A percentile compares a stretch with the other conserved stretches of the same genome.
Conservation (phyloP, 2,113 vertebrate genomes). For the Okapia johnstoni region DNA sequence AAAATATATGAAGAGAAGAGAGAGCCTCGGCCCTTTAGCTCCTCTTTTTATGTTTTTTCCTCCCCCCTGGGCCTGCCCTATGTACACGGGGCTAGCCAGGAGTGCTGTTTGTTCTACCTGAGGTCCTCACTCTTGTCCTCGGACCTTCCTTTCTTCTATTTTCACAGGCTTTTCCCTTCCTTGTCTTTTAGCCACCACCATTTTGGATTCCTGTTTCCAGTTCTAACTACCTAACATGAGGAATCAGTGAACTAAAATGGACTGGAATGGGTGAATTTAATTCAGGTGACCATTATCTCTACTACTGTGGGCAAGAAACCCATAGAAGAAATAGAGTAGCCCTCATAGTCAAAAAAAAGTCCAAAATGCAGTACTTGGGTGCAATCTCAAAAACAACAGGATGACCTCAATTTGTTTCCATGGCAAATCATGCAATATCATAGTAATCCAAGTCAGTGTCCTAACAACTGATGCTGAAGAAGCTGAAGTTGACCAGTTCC, state of each 20-base stretch:
- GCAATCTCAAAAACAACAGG: background rate
- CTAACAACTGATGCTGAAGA: background rate
- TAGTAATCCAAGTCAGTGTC: background rate
- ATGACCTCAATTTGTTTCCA: background rate
- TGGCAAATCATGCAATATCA: background rate
- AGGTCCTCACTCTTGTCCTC: background rate
- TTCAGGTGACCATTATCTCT: background rate
- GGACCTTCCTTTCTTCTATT: background rate
- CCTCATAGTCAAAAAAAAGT: background rate
- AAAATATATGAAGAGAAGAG: rapidly evolving
- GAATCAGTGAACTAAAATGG: background rate
- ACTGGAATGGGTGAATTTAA: background rate
- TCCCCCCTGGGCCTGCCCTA: background rate
- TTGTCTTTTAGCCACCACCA: rapidly evolving
- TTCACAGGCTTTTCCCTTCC: rapidly evolving
- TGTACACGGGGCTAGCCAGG: background rate
- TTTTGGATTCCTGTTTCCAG: background rate
- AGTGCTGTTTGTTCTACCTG: background rate
- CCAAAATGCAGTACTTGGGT: background rate
- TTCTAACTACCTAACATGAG: background rate
- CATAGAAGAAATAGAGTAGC: background rate
- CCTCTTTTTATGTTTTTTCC: background rate
- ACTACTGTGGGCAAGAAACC: background rate
- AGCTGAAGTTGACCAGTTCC: background rate
- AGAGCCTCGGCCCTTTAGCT: background rate